Evolutionary conservation across 2,888 invertebrate genomes (phyloP).

Genomic region (Synergus gifuensis): DNA sequence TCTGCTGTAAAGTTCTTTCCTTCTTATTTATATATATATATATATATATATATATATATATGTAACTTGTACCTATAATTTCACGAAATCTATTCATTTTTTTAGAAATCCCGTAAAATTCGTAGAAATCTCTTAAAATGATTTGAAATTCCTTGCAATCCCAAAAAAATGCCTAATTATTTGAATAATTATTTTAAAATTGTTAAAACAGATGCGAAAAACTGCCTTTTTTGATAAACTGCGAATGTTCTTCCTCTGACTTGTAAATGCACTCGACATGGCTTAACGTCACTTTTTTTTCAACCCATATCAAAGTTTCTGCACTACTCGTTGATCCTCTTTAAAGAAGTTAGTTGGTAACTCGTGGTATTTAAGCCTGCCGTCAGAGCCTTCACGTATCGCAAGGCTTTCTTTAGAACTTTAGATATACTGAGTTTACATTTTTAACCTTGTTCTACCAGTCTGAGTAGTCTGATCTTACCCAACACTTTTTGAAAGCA

Average conservation of each 20-base stretch:
- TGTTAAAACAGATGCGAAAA: neutral
- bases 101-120: too few species aligned
- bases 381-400: slow-evolving; percentile 32
- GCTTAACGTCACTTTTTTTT: slow-evolving; percentile 30
- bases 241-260: neutral
- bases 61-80: too few species aligned
- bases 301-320: slow-evolving; percentile 36
- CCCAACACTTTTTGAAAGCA: slow-evolving; percentile 19
- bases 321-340: slow-evolving; percentile 27
- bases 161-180: too few species aligned
- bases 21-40: neutral
- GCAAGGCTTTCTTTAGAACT: slow-evolving; percentile 17
- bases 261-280: slow-evolving; percentile 2
- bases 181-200: too few species aligned
- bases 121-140: too few species aligned
- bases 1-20: neutral
- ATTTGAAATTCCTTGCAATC: too few species aligned
- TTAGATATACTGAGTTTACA: slow-evolving; percentile 30
- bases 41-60: too few species aligned
- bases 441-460: slow-evolving; percentile 24
- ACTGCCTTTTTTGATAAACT: neutral
- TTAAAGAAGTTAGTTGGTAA: slow-evolving; percentile 45
- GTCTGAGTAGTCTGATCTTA: slow-evolving; percentile 17
- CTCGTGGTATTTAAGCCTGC: slow-evolving; percentile 42
- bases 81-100: too few species aligned